A percentile compares a stretch with the other conserved stretches of the same genome.
phyloP scores from a whole-genome alignment of 2,888 invertebrate genomes.

The Heliconius ismenius region DNA sequence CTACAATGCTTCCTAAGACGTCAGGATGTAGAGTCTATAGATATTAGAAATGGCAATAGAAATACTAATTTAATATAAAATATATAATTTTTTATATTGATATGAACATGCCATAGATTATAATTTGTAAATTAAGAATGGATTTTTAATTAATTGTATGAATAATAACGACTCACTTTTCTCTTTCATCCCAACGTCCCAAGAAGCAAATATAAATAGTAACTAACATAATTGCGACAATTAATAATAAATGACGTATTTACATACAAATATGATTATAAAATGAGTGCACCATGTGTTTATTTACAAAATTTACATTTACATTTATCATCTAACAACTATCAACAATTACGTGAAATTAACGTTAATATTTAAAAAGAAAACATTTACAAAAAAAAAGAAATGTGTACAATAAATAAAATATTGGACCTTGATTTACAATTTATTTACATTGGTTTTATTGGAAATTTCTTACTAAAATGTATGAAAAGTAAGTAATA shows the following conservation, averaged over 20 bases:
- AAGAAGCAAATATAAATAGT: constrained; percentile 42
- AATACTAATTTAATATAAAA: neutral
- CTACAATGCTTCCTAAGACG: constrained; percentile 29
- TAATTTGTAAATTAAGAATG: neutral
- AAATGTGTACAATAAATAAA: constrained; percentile 45
- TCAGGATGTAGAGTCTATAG: neutral
- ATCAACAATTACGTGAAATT: constrained; percentile 63
- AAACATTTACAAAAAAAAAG: constrained; percentile 46
- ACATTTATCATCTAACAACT: constrained; percentile 67
- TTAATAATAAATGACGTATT: constrained; percentile 37
- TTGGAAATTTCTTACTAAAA: constrained; percentile 17
- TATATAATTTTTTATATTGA: neutral
- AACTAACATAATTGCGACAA: constrained; percentile 43
- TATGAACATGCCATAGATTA: neutral
- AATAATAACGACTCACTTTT: too few relatives aligned
- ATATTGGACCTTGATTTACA: constrained; percentile 60
- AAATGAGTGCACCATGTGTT: constrained; percentile 72
- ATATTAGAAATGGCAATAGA: neutral
- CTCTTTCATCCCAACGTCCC: neutral
- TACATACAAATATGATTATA: constrained; percentile 58
- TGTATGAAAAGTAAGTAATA: constrained; percentile 10
- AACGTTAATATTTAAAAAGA: constrained; percentile 44
- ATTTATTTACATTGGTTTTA: constrained; percentile 32
- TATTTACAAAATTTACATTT: constrained; percentile 78
- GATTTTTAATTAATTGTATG: neutral